phyloP scores from a whole-genome alignment of 2,113 vertebrate genomes.

The Actenoides hombroni region DNA sequence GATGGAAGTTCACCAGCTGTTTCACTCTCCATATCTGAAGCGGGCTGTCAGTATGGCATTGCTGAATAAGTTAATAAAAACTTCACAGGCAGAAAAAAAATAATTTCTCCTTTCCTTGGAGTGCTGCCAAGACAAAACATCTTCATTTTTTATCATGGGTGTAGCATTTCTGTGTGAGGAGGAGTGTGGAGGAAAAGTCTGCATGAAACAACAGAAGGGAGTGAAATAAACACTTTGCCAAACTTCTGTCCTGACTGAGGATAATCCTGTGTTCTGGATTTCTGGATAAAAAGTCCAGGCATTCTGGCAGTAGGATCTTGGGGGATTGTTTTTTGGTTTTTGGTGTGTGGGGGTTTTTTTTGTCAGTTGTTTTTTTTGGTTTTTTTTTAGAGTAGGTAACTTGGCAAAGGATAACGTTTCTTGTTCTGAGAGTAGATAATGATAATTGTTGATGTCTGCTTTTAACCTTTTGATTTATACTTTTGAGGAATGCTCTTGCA shows the following conservation, averaged over 20 bases:
- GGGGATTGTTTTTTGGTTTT: neutral
- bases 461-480: neutral
- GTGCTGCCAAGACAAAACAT: neutral
- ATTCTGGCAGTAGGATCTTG: neutral
- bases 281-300: constrained; percentile 23
- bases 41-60: neutral
- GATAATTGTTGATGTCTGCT: neutral
- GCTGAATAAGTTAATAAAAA: neutral
- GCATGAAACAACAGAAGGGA: neutral
- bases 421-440: neutral
- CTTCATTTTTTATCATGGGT: neutral
- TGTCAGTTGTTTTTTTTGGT: neutral
- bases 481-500: neutral
- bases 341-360: too few species aligned
- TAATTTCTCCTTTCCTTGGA: neutral
- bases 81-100: neutral
- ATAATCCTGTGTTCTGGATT: neutral
- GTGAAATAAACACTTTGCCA: neutral
- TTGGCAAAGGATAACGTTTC: neutral
- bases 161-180: neutral
- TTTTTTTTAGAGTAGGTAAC: neutral
- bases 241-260: neutral
- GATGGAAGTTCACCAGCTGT: neutral
- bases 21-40: neutral
- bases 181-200: neutral